Percentiles rank a stretch among this genome's conserved stretches.
Evolutionary conservation across 2,113 vertebrate species (phyloP).

Genomic region (Lagopus muta): DNA sequence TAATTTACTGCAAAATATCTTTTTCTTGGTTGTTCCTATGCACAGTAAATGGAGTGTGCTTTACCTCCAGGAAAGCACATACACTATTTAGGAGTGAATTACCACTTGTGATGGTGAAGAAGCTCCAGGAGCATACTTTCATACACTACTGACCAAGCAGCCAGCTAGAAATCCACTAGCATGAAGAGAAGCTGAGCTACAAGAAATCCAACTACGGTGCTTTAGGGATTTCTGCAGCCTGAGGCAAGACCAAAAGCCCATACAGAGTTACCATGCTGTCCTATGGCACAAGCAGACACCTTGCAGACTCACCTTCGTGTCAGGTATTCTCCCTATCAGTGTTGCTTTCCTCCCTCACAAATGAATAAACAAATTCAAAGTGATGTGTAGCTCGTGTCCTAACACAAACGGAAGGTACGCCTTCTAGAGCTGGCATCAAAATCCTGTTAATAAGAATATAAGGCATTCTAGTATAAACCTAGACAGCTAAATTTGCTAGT

Average conservation of each 20-base stretch:
- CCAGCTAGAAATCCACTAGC: background rate
- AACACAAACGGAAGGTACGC: background rate
- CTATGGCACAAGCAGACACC: accelerated
- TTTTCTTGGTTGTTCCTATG: background rate
- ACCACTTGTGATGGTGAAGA: background rate
- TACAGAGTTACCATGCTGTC: accelerated
- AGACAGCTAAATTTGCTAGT: background rate
- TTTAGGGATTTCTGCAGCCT: background rate
- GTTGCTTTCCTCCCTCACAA: background rate
- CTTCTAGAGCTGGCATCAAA: background rate
- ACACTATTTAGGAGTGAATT: accelerated
- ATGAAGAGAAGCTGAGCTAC: background rate
- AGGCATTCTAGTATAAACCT: background rate
- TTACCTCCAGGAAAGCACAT: background rate
- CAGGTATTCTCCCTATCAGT: background rate
- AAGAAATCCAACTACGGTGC: accelerated
- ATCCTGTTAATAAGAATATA: background rate
- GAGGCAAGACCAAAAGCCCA: background rate
- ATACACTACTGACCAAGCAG: background rate
- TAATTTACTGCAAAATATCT: background rate
- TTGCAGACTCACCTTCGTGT: background rate
- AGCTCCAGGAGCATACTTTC: background rate
- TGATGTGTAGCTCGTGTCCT: background rate
- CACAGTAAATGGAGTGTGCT: accelerated
- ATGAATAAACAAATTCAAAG: background rate